Base-by-base conservation (phyloP, 2,797 vertebrate species). In the Danio kyathit region DNA sequence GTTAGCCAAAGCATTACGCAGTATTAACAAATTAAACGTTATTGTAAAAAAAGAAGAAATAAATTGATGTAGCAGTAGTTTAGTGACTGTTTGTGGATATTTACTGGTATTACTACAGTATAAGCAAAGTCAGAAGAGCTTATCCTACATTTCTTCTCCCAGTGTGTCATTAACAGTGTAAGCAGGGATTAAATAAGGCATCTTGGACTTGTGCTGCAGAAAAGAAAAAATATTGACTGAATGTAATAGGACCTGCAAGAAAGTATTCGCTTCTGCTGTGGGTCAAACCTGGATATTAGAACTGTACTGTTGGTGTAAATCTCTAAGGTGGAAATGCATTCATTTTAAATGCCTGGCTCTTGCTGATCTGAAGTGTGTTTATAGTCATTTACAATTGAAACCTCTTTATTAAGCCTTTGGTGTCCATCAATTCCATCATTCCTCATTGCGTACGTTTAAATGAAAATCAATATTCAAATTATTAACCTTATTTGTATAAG, bases 101-200 rank as follows among this genome's bases (percentile, higher is more conserved):
- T 60, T 76, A 54, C 52, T 76, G 16, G 70, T 19, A 41, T 67
- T 64, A 57, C 21, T 74, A 29, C 29, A 29, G 29, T 29, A 12
- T 69, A 54, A 12, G 16, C 19, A 64, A 46, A 0, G 9, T 21
- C 11, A 44, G 21, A 75, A 41, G 44, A 56, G 77, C 5, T 78
- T 82, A 77, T 77, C 43, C 57, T 72, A 40, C 43, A 59, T 72
- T 72, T 74, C 44, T 76, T 83, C 54, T 51, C 73, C 69, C 44
- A 54, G 57, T 7, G 8, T 64, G 71, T 73, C 46, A 82, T 84
- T 80, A 80, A 81, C 80, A 59, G 70, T 61, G 69, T 80, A 80
- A 78, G 69, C 19, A 64, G 54, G 29, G 49, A 59, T 76, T 80
- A 64, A 82, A 86, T 82, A 86, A 84, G 70, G 74, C 75, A 71